Evolutionary conservation across 1,140 invertebrate genomes (phyloP), one percentile per base, ranked within the genome.

Genomic region (Pseudomyrmex concolor): DNA sequence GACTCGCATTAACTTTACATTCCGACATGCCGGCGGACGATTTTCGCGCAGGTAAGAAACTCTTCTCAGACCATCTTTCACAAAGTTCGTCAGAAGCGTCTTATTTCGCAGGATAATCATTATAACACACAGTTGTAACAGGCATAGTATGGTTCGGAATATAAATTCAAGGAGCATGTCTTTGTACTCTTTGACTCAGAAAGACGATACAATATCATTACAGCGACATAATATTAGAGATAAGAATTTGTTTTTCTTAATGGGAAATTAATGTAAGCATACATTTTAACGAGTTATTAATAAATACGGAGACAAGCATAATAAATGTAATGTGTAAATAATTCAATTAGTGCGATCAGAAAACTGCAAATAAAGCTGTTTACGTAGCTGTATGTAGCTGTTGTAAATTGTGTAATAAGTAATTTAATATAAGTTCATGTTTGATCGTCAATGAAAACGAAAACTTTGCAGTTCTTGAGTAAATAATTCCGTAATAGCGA

Each of bases 11-110:
- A 83, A 25, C 34, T 34, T 34, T 7, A 13, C 5, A 10, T n/a
- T 51, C 1, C 54, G 51, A 15, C 67, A 88, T 88, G 87, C 62
- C 83, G 54, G 59, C 68, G 2, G 62, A 25, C 62, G 45, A 74
- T 60, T 17, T 88, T 12, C 66, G 83, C 3, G 48, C 67, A 74
- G 73, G 87, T 88, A 71, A 87, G 86, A 71, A 15, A 25, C 2
- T 55, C 10, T 15, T 10, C 12, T n/a, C 22, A 4, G 80, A 72
- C 13, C 34, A 7, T 1, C 7, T 43, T 50, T 43, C 12, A 45
- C 19, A 5, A n/a, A 17, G 19, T 12, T 66, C n/a, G 0, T 55
- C 57, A 13, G 22, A 59, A 43, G 57, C 45, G 25, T 66, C 19
- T 60, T 17, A 13, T 12, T 63, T 83, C n/a, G 13, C 7, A 34